Percentiles rank a stretch among this genome's conserved stretches.
phyloP scores from a whole-genome alignment of 2,113 vertebrate species.

The Epinephelus moara region DNA sequence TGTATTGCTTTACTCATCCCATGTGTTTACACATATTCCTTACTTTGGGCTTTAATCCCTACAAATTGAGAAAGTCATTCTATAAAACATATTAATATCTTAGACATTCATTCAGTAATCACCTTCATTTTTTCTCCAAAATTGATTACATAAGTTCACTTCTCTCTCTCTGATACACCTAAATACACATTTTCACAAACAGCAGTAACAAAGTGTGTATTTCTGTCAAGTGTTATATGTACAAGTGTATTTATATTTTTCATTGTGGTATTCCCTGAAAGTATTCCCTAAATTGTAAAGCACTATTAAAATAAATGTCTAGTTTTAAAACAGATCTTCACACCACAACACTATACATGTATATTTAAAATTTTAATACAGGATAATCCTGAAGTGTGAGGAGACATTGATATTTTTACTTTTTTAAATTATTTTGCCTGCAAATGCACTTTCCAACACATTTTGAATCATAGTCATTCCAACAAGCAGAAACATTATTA shows the following conservation, averaged over 20 bases:
- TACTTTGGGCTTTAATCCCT: constrained; percentile 41
- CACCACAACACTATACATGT: background rate
- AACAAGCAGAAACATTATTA: constrained; percentile 1
- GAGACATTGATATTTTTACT: background rate
- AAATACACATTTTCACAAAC: constrained; percentile 34
- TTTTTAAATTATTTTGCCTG: background rate
- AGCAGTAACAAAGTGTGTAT: constrained; percentile 6
- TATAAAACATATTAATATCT: constrained; percentile 52
- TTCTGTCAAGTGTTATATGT: constrained; percentile 7
- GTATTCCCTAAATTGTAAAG: background rate
- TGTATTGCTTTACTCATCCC: background rate
- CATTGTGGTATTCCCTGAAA: background rate
- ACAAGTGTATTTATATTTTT: constrained; percentile 5
- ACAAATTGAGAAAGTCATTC: constrained; percentile 28
- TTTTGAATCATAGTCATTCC: background rate
- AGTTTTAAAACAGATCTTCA: constrained; percentile 18
- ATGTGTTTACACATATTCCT: constrained; percentile 37
- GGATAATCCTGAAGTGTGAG: background rate
- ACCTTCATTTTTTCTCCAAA: constrained; percentile 53
- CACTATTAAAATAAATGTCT: background rate
- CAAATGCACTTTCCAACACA: constrained; percentile 12
- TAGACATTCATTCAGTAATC: constrained; percentile 56
- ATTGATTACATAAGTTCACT: constrained; percentile 35
- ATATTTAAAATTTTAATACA: background rate
- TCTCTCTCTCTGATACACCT: constrained; percentile 30